These are phyloP conservation scores for Callipepla squamata DNA, from an alignment of 2,113 vertebrate genomes.

Conservation along the genomic window DNA sequence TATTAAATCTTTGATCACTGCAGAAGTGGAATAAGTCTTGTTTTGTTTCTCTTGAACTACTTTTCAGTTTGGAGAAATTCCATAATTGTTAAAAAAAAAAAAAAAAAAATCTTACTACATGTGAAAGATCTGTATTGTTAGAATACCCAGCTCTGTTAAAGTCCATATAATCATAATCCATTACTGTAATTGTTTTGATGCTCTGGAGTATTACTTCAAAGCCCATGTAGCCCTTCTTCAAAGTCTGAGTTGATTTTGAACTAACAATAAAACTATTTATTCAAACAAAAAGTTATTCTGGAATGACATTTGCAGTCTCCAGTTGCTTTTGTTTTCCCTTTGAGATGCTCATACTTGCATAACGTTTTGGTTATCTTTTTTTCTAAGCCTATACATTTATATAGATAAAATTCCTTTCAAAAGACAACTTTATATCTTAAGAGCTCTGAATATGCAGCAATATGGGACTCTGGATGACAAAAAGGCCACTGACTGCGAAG, in stretches of 20 bases:
- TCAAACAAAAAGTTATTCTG: constrained; percentile 49
- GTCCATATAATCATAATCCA: not conserved
- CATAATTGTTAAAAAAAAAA: not conserved
- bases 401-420: constrained; percentile 39
- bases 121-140: not conserved
- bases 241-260: constrained; percentile 60
- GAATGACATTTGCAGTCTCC: constrained; percentile 19
- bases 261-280: constrained; percentile 49
- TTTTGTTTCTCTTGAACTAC: constrained; percentile 23
- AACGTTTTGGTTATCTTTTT: constrained; percentile 62
- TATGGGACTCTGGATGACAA: constrained; percentile 33
- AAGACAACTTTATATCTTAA: constrained; percentile 20
- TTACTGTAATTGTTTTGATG: constrained; percentile 24
- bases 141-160: not conserved
- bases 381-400: not conserved
- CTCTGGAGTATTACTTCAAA: constrained; percentile 30
- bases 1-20: constrained; percentile 25
- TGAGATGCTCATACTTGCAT: constrained; percentile 70
- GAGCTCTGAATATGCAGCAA: constrained; percentile 41
- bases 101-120: not conserved
- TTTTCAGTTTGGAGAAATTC: not conserved
- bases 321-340: constrained; percentile 64
- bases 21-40: not conserved
- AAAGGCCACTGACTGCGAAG: constrained; percentile 55
- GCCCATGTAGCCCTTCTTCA: constrained; percentile 25